Conservation (phyloP, 2,113 vertebrate genomes). For the Thunnus thynnus region DNA sequence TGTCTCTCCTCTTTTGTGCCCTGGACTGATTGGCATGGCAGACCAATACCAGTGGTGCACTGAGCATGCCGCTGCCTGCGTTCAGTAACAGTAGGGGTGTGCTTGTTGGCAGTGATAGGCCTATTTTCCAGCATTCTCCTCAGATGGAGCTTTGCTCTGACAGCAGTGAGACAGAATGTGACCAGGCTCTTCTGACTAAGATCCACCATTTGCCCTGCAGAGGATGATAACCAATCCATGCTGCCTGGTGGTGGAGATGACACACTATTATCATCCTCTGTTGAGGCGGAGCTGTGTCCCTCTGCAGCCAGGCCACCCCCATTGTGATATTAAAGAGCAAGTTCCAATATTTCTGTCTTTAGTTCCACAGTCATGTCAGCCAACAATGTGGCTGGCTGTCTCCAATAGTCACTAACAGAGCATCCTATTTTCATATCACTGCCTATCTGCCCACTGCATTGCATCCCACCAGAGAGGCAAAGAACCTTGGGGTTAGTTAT, state of each 20-base stretch:
- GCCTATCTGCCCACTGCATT: neutral
- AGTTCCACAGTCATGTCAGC: neutral
- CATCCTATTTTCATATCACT: neutral
- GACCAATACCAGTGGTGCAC: constrained; percentile 23
- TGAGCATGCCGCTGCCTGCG: constrained; percentile 20
- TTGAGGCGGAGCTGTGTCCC: constrained; percentile 6
- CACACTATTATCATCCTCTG: constrained; percentile 32
- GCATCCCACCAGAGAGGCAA: neutral
- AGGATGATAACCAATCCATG: constrained; percentile 27
- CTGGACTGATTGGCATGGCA: constrained; percentile 32
- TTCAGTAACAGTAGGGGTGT: constrained; percentile 33
- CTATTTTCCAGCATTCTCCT: constrained; percentile 42
- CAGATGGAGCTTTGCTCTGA: constrained; percentile 42
- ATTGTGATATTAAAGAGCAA: constrained; percentile 26
- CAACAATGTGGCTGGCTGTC: constrained; percentile 6
- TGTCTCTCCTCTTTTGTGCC: constrained; percentile 1
- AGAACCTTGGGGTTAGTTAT: neutral
- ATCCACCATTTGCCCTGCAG: constrained; percentile 40
- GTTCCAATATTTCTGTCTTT: constrained; percentile 4
- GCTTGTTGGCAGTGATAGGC: constrained; percentile 48
- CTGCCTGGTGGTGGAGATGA: constrained; percentile 20
- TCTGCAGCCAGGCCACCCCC: constrained; percentile 9
- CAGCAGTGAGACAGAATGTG: constrained; percentile 45
- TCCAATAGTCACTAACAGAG: neutral
- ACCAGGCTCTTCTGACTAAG: constrained; percentile 30